Base-by-base conservation (phyloP, 30 jellyfish, hydroid and myxozoan genomes). In the Pelagia noctiluca region DNA sequence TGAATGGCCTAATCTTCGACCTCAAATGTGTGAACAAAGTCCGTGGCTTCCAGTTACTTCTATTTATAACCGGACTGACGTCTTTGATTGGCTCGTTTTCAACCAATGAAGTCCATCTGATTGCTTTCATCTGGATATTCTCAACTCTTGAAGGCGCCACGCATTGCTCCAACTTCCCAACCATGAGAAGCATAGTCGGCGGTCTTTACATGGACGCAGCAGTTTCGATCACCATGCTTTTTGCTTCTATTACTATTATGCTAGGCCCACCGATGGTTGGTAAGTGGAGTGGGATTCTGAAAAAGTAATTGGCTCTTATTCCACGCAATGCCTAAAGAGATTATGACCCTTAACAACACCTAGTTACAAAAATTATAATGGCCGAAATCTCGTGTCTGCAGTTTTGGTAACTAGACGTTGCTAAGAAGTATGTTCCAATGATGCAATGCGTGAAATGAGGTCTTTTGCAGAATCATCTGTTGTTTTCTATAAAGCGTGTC, bases 81-180 rank as follows among this genome's bases (percentile, higher is more conserved):
- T 54, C 87, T n/a, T 42, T 84, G 35, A 23, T 64, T 29, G 94
- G 94, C 33, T 61, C 80, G 28, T 57, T 66, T 82, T 35, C 92
- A 24, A 49, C 74, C 35, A 32, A 23, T 26, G 71, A 82, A 49
- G 21, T 71, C 13, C 92, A 82, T 29, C 29, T 82, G 22, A 69
- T 82, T 68, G 85, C 67, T 13, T 82, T 35, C 47, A 82, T 82
- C 24, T 82, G 85, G 86, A 25, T 68, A 7, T 82, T 8, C 50
- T 47, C 85, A 21, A 25, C 63, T 31, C 38, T 69, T 23, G 92
- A 82, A 50, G 92, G 92, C 35, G 31, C 38, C 0, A 48, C 69
- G 69, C 92, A 69, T 31, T 38, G 85, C 22, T 0, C 71, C 1
- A 35, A 26, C 42, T n/a, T 72, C 46, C 80, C 85, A 0, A 50